A percentile compares a stretch with the other conserved stretches of the same genome.
phyloP scores from a whole-genome alignment of 2,797 vertebrate genomes.

The Lutjanus campechanus region DNA sequence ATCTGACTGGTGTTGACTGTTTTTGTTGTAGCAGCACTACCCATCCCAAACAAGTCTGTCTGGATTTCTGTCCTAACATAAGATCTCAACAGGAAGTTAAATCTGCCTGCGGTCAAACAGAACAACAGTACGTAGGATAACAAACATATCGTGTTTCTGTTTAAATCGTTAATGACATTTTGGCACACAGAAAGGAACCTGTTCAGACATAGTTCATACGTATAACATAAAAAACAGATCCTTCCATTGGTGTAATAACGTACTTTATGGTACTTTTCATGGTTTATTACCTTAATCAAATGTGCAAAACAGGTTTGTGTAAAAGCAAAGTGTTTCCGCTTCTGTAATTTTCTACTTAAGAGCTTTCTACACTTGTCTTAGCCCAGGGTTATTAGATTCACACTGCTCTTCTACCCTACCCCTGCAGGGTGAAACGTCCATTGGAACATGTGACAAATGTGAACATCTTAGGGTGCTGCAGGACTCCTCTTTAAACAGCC shows the following conservation, averaged over 20 bases:
- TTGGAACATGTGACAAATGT: too few species aligned
- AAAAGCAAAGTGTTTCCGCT: not conserved
- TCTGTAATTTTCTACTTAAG: too few species aligned
- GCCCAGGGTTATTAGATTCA: too few species aligned
- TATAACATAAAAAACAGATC: not conserved
- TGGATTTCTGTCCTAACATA: not conserved
- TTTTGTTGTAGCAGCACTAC: not conserved
- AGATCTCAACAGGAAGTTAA: not conserved
- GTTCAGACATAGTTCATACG: not conserved
- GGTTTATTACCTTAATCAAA: constrained; percentile 4
- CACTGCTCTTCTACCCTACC: too few species aligned
- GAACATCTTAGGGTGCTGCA: too few species aligned
- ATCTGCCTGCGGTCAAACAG: not conserved
- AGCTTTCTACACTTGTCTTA: too few species aligned
- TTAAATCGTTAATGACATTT: not conserved
- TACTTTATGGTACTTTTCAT: not conserved
- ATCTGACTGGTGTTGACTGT: constrained; percentile 7
- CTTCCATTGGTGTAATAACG: not conserved
- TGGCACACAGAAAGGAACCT: not conserved
- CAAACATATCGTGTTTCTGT: not conserved
- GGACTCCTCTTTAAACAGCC: too few species aligned
- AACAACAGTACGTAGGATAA: not conserved
- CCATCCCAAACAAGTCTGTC: not conserved
- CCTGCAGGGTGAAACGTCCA: too few species aligned
- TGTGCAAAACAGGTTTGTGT: constrained; percentile 1